Percentiles rank a stretch among this genome's conserved stretches.
phyloP scores from a whole-genome alignment of 2,113 vertebrate species.

The Mobula hypostoma region DNA sequence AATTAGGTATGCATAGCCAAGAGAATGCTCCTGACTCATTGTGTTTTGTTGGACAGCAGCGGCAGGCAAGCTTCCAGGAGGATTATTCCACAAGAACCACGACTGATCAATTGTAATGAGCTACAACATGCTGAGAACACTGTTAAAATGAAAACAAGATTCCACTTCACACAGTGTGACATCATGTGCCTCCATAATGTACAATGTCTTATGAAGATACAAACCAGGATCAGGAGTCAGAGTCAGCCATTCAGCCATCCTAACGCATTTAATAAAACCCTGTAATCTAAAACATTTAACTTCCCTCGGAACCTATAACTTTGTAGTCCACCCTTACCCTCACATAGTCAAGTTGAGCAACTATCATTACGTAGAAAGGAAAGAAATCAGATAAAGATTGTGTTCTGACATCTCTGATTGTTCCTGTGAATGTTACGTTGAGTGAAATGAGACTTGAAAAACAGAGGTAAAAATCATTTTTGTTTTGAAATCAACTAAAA shows the following conservation, averaged over 20 bases:
- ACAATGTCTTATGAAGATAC: background rate
- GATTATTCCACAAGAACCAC: too few species aligned
- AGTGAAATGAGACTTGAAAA: background rate
- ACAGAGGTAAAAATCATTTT: background rate
- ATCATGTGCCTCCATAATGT: background rate
- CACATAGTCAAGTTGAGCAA: background rate
- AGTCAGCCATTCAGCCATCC: too few species aligned
- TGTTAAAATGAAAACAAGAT: background rate
- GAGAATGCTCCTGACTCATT: too few species aligned
- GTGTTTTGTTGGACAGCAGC: too few species aligned
- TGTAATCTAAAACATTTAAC: too few species aligned
- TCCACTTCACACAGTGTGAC: background rate
- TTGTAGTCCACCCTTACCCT: too few species aligned
- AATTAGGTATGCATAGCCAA: too few species aligned
- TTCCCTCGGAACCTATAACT: too few species aligned
- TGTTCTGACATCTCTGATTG: background rate
- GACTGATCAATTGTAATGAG: background rate
- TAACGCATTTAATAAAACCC: too few species aligned
- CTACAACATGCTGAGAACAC: background rate
- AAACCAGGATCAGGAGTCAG: too few species aligned
- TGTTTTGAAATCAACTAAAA: background rate
- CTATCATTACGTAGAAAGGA: background rate
- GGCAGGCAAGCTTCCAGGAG: too few species aligned
- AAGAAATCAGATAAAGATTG: background rate
- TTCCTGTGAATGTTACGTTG: too few species aligned